Percentiles rank a stretch among this genome's conserved stretches.
These are phyloP conservation scores for Xestia xanthographa DNA, from an alignment of 2,888 invertebrate species.

Conservation along the genomic window DNA sequence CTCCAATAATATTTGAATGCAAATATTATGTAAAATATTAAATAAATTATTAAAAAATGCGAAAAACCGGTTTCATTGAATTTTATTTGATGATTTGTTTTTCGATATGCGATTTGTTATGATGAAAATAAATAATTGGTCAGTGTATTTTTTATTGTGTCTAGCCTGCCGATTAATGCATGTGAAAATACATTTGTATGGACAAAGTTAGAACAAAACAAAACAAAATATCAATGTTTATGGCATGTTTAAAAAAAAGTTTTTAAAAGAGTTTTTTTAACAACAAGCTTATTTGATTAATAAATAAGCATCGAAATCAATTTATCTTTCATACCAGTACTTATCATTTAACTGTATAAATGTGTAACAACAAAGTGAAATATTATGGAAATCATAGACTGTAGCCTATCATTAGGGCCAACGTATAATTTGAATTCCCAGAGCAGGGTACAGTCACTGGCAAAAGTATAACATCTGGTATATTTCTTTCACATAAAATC, in stretches of 20 bases:
- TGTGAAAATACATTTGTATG: too few species aligned
- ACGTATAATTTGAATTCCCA: constrained; percentile 50
- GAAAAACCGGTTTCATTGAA: constrained; percentile 12
- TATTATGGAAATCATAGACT: constrained; percentile 58
- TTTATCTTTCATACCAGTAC: constrained; percentile 13
- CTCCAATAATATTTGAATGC: background rate
- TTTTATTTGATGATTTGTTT: background rate
- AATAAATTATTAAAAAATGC: constrained; percentile 26
- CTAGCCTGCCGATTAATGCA: too few species aligned
- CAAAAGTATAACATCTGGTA: constrained; percentile 1
- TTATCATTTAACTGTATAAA: constrained; percentile 34
- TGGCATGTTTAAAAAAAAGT: background rate
- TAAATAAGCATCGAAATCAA: constrained; percentile 47
- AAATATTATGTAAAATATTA: constrained; percentile 7
- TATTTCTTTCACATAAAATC: background rate
- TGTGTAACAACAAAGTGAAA: constrained; percentile 48
- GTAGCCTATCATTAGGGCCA: constrained; percentile 56
- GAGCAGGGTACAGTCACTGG: constrained; percentile 32
- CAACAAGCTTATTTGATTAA: constrained; percentile 11
- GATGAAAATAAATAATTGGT: background rate
- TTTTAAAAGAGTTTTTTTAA: constrained; percentile 29
- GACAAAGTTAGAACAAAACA: background rate
- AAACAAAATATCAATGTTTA: background rate
- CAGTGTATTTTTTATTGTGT: background rate
- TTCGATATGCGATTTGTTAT: background rate